phyloP scores from a whole-genome alignment of 2,888 invertebrate species.

The Trichopoda pennipes region DNA sequence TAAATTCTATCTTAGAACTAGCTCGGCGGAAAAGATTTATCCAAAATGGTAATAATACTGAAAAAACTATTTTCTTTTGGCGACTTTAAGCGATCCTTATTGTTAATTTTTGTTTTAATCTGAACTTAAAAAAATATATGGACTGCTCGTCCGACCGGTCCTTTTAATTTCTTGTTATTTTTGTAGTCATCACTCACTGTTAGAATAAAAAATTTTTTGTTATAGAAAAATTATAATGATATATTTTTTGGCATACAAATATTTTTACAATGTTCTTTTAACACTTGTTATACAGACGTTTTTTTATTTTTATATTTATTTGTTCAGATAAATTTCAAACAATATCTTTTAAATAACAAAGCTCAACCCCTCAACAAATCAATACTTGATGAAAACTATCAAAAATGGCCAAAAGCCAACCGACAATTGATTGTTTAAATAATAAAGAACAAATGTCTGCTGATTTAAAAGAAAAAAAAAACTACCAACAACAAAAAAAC shows the following conservation, averaged over 20 bases:
- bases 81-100: too few species aligned
- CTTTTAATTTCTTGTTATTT: too few species aligned
- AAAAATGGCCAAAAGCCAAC: conserved; percentile 42
- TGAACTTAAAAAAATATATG: too few species aligned
- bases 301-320: neutral
- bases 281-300: conserved; percentile 24
- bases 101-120: too few species aligned
- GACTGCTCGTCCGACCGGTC: too few species aligned
- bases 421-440: conserved; percentile 16
- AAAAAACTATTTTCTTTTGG: too few species aligned
- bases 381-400: conserved; percentile 25
- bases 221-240: neutral
- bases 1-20: too few species aligned
- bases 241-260: neutral
- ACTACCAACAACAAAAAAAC: neutral
- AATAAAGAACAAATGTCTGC: conserved; percentile 36
- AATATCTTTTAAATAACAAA: neutral
- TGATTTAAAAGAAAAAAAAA: neutral
- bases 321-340: neutral
- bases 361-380: conserved; percentile 16
- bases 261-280: neutral
- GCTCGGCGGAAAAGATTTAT: too few species aligned
- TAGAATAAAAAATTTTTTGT: neutral
- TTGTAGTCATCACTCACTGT: neutral
- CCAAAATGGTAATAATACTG: too few species aligned